Base-by-base conservation (phyloP, 2,888 invertebrate species). In the Phengaris alcon region DNA sequence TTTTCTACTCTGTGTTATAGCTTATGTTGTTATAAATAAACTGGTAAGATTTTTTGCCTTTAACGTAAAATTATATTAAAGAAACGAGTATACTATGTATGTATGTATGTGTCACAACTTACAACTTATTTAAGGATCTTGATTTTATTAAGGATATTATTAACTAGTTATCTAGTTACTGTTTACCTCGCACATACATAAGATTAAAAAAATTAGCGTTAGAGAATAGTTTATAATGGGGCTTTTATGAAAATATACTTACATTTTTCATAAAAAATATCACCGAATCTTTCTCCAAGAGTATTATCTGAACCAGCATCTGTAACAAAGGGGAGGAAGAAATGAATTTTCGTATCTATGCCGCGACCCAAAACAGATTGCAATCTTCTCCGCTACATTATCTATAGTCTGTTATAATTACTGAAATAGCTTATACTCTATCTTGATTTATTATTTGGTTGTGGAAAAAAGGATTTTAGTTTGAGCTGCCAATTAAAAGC, bases 291-390 rank as follows among this genome's bases (percentile, higher is more conserved):
- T 85, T 81, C 79, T 82, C 82, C 78, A 80, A 84, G 81, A 81
- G 85, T 90, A 89, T 90, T 90, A 87, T 90, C 89, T 85, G 80
- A 81, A 83, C 83, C 86, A 87, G 87, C 89, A 90, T 90, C 92
- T 92, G 91, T 57, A 91, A 92, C 88, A 89, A 89, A 78, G 76
- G 64, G 51, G 77, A 80, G 79, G 76, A 77, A 75, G 73, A 77
- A 77, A 76, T 74, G 68, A 75, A 75, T 76, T 76, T 68, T 73
- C 75, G 73, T 70, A 69, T 73, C 57, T 64, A 55, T 72, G 68
- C 69, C 69, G 68, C 15, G 75, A 75, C 73, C 72, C 64, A 74
- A 74, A 74, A 74, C 55, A 54, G 74, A 69, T 68, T 68, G 74
- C 69, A 69, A 75, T 69, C 69, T 74, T 64, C 51, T 57, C 69